These are phyloP conservation scores for Syngnathus scovelli DNA, from an alignment of 2,113 vertebrate genomes.

Conservation along the genomic window DNA sequence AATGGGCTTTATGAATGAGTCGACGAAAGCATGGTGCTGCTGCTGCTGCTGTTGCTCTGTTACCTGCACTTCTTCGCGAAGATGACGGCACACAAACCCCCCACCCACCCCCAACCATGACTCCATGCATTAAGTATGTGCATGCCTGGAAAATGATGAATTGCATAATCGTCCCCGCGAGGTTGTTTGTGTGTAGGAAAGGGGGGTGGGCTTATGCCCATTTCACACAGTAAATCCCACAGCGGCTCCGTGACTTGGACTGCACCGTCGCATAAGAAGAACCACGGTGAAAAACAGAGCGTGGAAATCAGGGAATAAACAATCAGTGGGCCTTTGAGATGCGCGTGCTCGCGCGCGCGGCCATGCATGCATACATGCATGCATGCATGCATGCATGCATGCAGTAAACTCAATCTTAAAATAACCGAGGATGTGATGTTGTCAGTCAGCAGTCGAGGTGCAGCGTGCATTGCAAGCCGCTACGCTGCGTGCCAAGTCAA, in stretches of 20 bases:
- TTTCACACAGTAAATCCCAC: conserved; percentile 40
- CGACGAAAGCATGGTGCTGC: conserved; percentile 24
- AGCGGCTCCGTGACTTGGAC: conserved; percentile 41
- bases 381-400: conserved; percentile 26
- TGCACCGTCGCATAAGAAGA: conserved; percentile 56
- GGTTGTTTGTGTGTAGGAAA: conserved; percentile 23
- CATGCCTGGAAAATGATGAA: conserved; percentile 50
- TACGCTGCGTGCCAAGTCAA: conserved; percentile 59
- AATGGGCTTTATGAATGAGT: conserved; percentile 66
- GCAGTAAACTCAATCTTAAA: conserved; percentile 67
- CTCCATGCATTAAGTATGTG: conserved; percentile 28
- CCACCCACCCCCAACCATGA: conserved; percentile 23
- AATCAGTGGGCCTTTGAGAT: conserved; percentile 49
- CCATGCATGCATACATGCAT: not conserved
- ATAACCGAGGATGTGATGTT: conserved; percentile 69
- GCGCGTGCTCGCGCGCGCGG: conserved; percentile 4
- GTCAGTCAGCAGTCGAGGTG: conserved; percentile 64
- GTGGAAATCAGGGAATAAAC: conserved; percentile 54
- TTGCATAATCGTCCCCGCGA: conserved; percentile 60
- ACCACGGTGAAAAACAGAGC: conserved; percentile 33
- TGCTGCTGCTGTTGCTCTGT: conserved; percentile 17
- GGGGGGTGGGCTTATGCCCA: conserved; percentile 42
- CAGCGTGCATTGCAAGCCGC: conserved; percentile 58
- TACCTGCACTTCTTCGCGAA: conserved; percentile 31
- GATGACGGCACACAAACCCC: not conserved